Conservation (phyloP, 2,888 invertebrate species). For the Nomada ferruginata region DNA sequence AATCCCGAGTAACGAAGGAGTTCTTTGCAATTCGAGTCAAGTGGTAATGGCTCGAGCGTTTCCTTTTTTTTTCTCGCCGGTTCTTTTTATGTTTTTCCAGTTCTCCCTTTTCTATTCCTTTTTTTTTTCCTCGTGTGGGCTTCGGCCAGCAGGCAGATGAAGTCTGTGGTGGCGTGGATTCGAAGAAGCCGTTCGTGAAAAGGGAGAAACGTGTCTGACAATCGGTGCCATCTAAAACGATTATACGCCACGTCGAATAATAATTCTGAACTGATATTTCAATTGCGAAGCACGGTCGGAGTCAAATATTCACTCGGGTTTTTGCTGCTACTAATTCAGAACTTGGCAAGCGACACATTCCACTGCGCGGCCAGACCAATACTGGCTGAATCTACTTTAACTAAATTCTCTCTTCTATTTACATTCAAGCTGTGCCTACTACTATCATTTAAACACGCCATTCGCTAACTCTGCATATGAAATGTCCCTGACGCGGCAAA, state of each 20-base stretch:
- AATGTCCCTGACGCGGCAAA: too few relatives aligned
- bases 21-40: conserved; percentile 64
- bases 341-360: too few relatives aligned
- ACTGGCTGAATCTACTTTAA: too few relatives aligned
- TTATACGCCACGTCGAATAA: neutral
- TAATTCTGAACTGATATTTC: neutral
- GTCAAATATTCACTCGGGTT: too few relatives aligned
- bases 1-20: conserved; percentile 62
- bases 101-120: neutral
- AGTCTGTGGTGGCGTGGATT: conserved; percentile 25
- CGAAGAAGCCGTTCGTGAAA: conserved; percentile 21
- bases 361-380: too few relatives aligned
- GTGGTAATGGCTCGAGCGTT: conserved; percentile 54
- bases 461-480: too few relatives aligned
- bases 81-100: conserved; percentile 20
- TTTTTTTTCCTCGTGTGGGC: conserved; percentile 10
- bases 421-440: too few relatives aligned
- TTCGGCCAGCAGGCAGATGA: neutral
- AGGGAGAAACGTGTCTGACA: conserved; percentile 12
- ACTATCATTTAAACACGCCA: too few relatives aligned
- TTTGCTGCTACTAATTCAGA: too few relatives aligned
- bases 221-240: conserved; percentile 14
- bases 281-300: too few relatives aligned
- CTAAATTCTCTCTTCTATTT: too few relatives aligned
- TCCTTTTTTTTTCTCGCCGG: conserved; percentile 17